Evolutionary conservation across 2,888 invertebrate genomes (phyloP), one percentile per base, ranked within the genome.

Genomic region (Chydorus sphaericus): DNA sequence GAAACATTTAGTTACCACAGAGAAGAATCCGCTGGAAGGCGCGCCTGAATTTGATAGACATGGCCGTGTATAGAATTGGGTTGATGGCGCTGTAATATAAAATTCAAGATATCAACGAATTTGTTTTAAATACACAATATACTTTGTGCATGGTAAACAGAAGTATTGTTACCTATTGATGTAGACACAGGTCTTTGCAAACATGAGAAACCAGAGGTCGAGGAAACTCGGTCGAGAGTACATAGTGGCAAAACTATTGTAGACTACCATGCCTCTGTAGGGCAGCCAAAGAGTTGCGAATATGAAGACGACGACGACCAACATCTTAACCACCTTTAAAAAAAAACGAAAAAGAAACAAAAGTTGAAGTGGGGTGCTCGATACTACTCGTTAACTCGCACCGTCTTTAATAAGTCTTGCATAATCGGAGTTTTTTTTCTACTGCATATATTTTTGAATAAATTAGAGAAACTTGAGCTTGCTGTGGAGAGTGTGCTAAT

Each of bases 201-300:
- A 73, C 69, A 78, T 73, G 48, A 77, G 68, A 65, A 75, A 78
- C 77, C 78, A 77, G 6, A 73, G 65, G 63, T 77, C 74, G 68
- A 73, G 68, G 65, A 72, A 76, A 48, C 66, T 67, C n/a, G 67
- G 63, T 36, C 63, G 61, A 8, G 61, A 61, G 56, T 66, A 65
- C 60, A 67, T 62, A 6, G 65, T 61, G 57, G 73, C 74, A 62
- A 79, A 74, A 1, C 77, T 77, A 66, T 79, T 80, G 70, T 78
- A 79, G 55, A 79, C 77, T 33, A 79, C 73, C 69, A 77, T 70
- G 3, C 75, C 75, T 11, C 78, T 67, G 65, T 78, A 79, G 1
- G 79, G 79, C 55, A 79, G 68, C 79, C 79, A 80, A 53, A 79
- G 69, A 0, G 73, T 69, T 20, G 78, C 79, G 63, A 80, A 79